Conservation (phyloP, 2,797 vertebrate genomes). For the Epinephelus coioides region DNA sequence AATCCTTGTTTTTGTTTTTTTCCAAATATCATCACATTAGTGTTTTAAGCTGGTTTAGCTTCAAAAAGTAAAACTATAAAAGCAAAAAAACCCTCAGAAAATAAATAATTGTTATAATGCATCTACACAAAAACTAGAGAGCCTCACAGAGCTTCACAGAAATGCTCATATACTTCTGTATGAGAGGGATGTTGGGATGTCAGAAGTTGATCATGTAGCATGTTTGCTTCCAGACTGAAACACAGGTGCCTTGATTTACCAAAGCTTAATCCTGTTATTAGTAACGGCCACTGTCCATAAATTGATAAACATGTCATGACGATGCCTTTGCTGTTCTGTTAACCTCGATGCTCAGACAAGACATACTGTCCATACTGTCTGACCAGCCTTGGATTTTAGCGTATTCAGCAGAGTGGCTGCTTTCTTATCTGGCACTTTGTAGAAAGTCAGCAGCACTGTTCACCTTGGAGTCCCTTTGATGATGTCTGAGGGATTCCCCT, state of each 20-base stretch:
- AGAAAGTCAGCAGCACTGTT: constrained; percentile 60
- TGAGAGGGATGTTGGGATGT: background rate
- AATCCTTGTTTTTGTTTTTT: background rate
- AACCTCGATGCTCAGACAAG: background rate
- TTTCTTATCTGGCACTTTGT: constrained; percentile 44
- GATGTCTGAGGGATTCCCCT: constrained; percentile 80
- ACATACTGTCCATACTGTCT: background rate
- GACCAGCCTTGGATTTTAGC: constrained; percentile 10
- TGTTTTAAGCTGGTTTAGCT: background rate
- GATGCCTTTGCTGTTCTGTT: background rate
- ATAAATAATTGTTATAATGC: background rate
- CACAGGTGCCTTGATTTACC: background rate
- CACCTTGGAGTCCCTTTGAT: constrained; percentile 78
- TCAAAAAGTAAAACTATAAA: background rate
- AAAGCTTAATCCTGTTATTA: background rate
- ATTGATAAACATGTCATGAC: background rate
- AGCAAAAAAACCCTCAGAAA: background rate
- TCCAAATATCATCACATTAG: background rate
- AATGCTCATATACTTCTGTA: no score
- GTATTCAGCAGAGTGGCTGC: constrained; percentile 14
- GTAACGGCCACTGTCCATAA: background rate
- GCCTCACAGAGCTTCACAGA: background rate
- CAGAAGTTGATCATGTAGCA: background rate
- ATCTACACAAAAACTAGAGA: background rate
- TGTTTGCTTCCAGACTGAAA: background rate